Base-by-base conservation (phyloP, 2,888 invertebrate genomes). In the Odontocolon sp. region DNA sequence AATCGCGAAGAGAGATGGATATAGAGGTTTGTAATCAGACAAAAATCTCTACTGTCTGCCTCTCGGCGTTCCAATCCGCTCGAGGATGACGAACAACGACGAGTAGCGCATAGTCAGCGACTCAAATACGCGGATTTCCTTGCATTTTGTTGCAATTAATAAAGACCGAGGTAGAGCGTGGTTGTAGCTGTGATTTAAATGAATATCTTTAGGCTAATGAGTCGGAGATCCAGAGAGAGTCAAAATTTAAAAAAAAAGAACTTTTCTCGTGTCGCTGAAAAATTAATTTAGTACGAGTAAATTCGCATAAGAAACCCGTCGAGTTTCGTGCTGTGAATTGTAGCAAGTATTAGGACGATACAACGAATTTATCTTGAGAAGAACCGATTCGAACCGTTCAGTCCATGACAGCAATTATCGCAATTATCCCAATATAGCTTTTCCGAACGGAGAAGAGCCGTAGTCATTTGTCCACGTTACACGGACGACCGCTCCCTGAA, bases 381-480 rank as follows among this genome's bases (percentile, higher is more conserved):
- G 16, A 31, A 36, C 36, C 42, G 56, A 52, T 16, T 59, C 61
- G 56, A 75, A 84, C 83, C 84, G 83, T 79, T 84, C 80, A 78
- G 82, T 14, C 57, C 81, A 66, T 79, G 77, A 81, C 81, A 79
- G 80, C 73, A 61, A 74, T 77, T n/a, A n/a, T n/a, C n/a, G n/a
- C n/a, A n/a, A n/a, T n/a, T n/a, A n/a, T n/a, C n/a, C n/a, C n/a
- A n/a, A n/a, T n/a, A n/a, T n/a, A n/a, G n/a, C n/a, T n/a, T 71
- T 80, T 42, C 81, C 83, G 82, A 85, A 82, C 82, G 83, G 82
- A 84, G 82, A 84, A 83, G 82, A 83, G 84, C 84, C 83, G 86
- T 85, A 84, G 87, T 84, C 82, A 88, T 88, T 87, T 88, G 87
- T 87, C 82, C 84, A 82, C 84, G 88, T 88, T 88, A 88, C 84